Percentiles rank a stretch among this genome's conserved stretches.
These are phyloP conservation scores for Gasterosteus nipponicus DNA, from an alignment of 2,113 vertebrate species.

Conservation along the genomic window DNA sequence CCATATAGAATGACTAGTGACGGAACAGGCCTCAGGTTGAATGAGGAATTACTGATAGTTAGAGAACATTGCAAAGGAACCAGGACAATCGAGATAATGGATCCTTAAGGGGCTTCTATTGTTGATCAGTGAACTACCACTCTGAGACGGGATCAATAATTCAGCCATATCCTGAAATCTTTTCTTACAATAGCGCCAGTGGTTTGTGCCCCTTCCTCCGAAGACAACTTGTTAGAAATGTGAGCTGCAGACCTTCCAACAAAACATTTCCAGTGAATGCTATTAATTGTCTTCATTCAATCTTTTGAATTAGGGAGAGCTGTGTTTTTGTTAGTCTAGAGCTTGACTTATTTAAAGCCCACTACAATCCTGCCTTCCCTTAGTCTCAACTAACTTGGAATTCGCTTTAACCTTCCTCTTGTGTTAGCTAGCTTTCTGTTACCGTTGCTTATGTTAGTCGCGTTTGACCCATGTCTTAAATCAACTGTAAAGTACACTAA, in stretches of 20 bases:
- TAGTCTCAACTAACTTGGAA: too few species aligned
- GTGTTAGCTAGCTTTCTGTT: background rate
- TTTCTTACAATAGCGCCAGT: conserved; percentile 17
- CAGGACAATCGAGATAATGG: conserved; percentile 60
- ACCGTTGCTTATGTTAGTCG: background rate
- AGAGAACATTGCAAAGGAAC: conserved; percentile 47
- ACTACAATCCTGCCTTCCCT: background rate
- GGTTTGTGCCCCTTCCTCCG: conserved; percentile 23
- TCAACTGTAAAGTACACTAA: too few species aligned
- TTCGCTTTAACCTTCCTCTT: background rate
- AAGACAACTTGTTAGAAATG: conserved; percentile 41
- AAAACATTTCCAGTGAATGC: conserved; percentile 61
- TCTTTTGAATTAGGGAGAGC: too few species aligned
- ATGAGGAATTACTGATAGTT: conserved; percentile 53
- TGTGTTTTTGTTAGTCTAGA: too few species aligned
- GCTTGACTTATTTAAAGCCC: too few species aligned
- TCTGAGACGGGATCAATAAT: conserved; percentile 62
- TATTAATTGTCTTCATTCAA: conserved; percentile 50
- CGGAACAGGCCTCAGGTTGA: conserved; percentile 7
- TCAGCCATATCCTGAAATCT: conserved; percentile 42
- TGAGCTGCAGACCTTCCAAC: conserved; percentile 42
- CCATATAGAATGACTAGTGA: conserved; percentile 31
- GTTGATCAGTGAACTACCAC: conserved; percentile 60
- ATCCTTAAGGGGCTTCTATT: conserved; percentile 58
- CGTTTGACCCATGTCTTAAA: background rate